Evolutionary conservation across 2,113 vertebrate genomes (phyloP), one percentile per base, ranked within the genome.

Genomic region (Bubo blakistoni): DNA sequence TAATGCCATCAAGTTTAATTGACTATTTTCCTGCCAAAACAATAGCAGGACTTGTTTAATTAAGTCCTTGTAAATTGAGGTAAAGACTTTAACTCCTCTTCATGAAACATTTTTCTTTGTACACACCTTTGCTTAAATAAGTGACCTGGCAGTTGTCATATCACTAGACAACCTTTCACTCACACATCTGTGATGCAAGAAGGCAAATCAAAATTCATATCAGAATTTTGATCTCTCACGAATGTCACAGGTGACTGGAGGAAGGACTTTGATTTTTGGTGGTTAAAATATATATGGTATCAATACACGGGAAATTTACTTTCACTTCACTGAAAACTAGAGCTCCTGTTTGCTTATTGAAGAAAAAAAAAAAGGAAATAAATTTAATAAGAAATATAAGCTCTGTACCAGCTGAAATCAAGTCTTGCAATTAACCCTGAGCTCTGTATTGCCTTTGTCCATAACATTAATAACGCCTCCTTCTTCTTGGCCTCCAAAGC

Each of bases 401-500:
- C 42, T 72, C 47, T 21, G 3, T 69, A 59, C 13, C 16, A 88
- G 8, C 36, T 69, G 61, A 70, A 65, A 91, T 52, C 6, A 76
- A 72, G 17, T 13, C 27, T 69, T 77, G 42, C n/a, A 57, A 22
- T 69, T 65, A 82, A 25, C 12, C 27, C 46, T 25, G 40, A 88
- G 19, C 2, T 86, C 49, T 44, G 1, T 44, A 69, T 72, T 87
- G 29, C 4, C 30, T 90, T 67, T 72, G 42, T 65, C 81, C 20
- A 3, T 59, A 29, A 13, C 22, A 58, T 58, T 57, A 80, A 42
- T 40, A 44, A 46, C 42, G 27, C 5, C 0, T 0, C 4, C 16
- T 1, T 5, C 72, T 58, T 66, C 58, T 47, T 0, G 0, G 32
- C 22, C 61, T 81, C 44, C 40, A 38, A 86, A 42, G 6, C 4